Base-by-base conservation (phyloP, 2,888 invertebrate genomes). In the Mythimna vitellina region DNA sequence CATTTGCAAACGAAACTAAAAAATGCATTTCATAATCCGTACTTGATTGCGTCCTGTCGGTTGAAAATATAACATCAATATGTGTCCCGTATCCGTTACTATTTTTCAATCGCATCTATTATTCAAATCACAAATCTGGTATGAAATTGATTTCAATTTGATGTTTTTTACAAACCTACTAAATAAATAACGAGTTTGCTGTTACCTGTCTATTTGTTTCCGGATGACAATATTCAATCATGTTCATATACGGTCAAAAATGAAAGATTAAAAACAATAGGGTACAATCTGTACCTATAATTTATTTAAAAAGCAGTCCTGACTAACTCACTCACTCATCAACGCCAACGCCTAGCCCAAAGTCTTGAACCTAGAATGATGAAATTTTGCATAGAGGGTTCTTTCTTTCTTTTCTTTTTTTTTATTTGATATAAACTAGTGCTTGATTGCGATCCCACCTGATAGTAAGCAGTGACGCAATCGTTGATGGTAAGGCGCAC, bases 81-180 rank as follows among this genome's bases (percentile, higher is more conserved):
- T n/a, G 38, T 54, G 35, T 53, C 65, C 53, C 32, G 20, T 46
- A 38, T 29, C 22, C 49, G 51, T 35, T 63, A 51, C n/a, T 80
- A 51, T 57, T 53, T 65, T 75, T 74, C 63, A 66, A 70, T 75
- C 3, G n/a, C 65, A 76, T 81, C 9, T 60, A 75, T 80, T 66
- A 78, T 81, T 81, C 68, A 78, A 77, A 70, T 60, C 65, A 69
- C 65, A 65, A 80, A 67, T 64, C 65, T 32, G 53, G n/a, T 29
- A 32, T 62, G 58, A 70, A 72, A 58, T 68, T 61, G 60, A 63
- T 63, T 67, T 65, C 58, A 64, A 64, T 64, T 63, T 32, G 22
- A 61, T 77, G 22, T 80, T 80, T 74, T 46, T 63, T 64, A 60
- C 76, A 75, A 78, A 75, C n/a, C 54, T 54, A 62, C 51, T 75